Base-by-base conservation (phyloP, 2,888 invertebrate genomes). In the Oscheius sp. region DNA sequence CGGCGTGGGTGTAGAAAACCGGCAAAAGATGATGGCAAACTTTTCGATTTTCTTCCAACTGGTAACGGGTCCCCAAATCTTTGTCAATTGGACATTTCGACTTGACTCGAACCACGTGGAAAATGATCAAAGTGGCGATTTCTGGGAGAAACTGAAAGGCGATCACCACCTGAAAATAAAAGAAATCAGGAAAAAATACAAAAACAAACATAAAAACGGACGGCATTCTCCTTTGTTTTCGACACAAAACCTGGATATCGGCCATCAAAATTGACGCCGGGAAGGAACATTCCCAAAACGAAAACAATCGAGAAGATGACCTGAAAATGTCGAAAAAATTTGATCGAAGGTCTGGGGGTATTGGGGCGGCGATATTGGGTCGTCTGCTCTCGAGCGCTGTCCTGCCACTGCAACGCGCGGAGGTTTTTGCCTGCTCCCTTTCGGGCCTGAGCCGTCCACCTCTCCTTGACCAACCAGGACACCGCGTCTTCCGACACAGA, bases 361-460 rank as follows among this genome's bases (percentile, higher is more conserved):
- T 35, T 35, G 35, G 35, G 35, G 3, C 9, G 35, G 35, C 35
- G 9, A 9, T 35, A 35, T 9, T 35, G 35, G 35, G 35, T 9
- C 35, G 35, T 3, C 35, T 35, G 35, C 35, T 81, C 77, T 70
- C 75, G 66, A 76, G 77, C 75, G 79, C 81, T 76, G 59, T 79
- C 81, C 81, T 72, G 76, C 79, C 83, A 84, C 82, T 83, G 83
- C 80, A 79, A 82, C 80, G 80, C 82, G 83, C 83, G 81, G 81
- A 74, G 75, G 79, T 76, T 85, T 84, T 77, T 81, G 81, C 82
- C 82, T 84, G 83, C 83, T 84, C 79, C 84, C 83, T 83, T 81
- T 77, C 81, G 82, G 84, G 79, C 83, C 84, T 83, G 81, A 83
- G 82, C 83, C 84, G 71, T 82, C 68, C 80, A 76, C 79, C 76